These are phyloP conservation scores for Caloenas nicobarica DNA, from an alignment of 2,113 vertebrate genomes.

Conservation along the genomic window DNA sequence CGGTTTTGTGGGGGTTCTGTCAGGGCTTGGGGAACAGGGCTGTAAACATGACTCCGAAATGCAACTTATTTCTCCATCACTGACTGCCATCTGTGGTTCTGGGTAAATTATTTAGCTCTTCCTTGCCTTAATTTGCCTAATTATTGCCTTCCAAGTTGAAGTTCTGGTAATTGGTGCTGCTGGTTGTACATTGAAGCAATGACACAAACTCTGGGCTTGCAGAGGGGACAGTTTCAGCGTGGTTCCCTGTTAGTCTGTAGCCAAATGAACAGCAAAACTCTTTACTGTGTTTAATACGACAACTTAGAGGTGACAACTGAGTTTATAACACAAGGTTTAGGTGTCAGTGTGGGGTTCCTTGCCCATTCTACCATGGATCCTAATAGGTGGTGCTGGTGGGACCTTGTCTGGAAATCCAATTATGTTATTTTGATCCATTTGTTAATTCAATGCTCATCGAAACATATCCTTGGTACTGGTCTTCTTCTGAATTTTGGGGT, in stretches of 20 bases:
- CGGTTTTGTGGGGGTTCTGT: neutral
- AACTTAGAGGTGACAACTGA: neutral
- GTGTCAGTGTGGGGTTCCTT: rapidly evolving
- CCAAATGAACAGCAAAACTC: neutral
- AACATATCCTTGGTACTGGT: neutral
- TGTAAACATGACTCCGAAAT: neutral
- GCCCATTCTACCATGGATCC: neutral
- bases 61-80: neutral
- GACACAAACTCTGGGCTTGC: neutral
- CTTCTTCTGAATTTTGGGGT: neutral
- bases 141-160: neutral
- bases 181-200: neutral
- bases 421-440: neutral
- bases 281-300: neutral
- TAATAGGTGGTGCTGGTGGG: neutral
- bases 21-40: neutral
- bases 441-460: neutral
- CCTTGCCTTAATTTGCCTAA: neutral
- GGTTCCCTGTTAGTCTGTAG: neutral
- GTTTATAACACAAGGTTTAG: neutral
- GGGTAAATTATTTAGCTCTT: neutral
- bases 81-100: neutral
- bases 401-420: neutral
- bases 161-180: neutral
- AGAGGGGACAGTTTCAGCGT: neutral